Percentiles rank a stretch among this genome's conserved stretches.
phyloP scores from a whole-genome alignment of 92 coral and sea anemone genomes.

The Hydrozoanthus gracilis region DNA sequence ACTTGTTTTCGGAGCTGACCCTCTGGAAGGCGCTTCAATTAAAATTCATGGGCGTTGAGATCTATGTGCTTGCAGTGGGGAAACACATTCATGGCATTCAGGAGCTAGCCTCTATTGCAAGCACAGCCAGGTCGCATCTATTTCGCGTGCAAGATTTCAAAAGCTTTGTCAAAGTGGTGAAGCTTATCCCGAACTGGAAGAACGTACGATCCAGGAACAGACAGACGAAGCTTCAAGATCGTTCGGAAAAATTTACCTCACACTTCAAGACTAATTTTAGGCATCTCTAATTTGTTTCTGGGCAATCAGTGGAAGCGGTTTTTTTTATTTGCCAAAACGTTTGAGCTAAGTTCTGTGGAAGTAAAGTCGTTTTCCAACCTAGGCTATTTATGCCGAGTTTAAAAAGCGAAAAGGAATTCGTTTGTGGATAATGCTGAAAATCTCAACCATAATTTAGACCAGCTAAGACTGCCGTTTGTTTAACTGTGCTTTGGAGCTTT shows the following conservation, averaged over 20 bases:
- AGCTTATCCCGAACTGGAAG: constrained; percentile 26
- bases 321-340: too few relatives aligned
- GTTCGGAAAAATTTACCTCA: neutral
- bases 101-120: constrained; percentile 30
- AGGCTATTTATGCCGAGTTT: too few relatives aligned
- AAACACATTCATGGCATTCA: constrained; percentile 34
- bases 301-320: too few relatives aligned
- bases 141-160: constrained; percentile 25
- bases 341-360: too few relatives aligned
- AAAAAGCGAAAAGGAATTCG: too few relatives aligned
- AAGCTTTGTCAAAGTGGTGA: constrained; percentile 28
- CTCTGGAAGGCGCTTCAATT: constrained; percentile 25
- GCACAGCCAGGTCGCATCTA: constrained; percentile 5
- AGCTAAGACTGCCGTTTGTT: too few relatives aligned
- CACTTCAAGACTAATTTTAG: neutral
- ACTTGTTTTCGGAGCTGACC: constrained; percentile 15
- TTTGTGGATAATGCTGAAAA: too few relatives aligned
- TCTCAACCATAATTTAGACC: too few relatives aligned
- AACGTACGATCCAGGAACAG: neutral
- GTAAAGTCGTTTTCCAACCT: too few relatives aligned
- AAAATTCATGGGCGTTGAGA: constrained; percentile 40
- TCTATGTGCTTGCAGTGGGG: constrained; percentile 24
- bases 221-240: constrained; percentile 7
- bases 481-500: too few relatives aligned
- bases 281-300: neutral